Evolutionary conservation across 2,888 invertebrate genomes (phyloP).

Genomic region (Cryptus armator): DNA sequence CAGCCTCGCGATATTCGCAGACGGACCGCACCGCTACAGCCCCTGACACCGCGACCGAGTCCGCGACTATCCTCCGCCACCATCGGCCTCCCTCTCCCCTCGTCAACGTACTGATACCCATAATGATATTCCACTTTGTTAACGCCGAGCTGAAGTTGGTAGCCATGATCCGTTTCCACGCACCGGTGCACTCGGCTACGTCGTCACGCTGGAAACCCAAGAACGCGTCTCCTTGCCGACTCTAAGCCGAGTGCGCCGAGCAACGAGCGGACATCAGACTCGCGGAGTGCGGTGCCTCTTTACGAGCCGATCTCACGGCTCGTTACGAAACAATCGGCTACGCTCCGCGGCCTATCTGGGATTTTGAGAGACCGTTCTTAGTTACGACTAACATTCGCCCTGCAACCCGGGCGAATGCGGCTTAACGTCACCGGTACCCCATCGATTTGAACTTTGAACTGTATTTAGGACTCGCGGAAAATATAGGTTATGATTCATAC

Average conservation of each 20-base stretch:
- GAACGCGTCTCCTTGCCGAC: slow-evolving; percentile 63
- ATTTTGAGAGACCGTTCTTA: slow-evolving; percentile 62
- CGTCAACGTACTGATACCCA: slow-evolving; percentile 50
- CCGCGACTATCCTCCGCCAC: slow-evolving; percentile 32
- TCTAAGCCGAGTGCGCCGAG: slow-evolving; percentile 13
- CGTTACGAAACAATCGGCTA: slow-evolving; percentile 69
- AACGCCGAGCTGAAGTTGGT: slow-evolving; percentile 78
- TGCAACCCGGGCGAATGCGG: not conserved
- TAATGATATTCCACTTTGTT: slow-evolving; percentile 81
- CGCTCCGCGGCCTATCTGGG: slow-evolving; percentile 77
- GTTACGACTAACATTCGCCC: not conserved
- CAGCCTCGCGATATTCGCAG: slow-evolving; percentile 18
- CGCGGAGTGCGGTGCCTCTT: slow-evolving; percentile 54
- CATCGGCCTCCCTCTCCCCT: slow-evolving; percentile 8
- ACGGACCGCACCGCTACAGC: slow-evolving; percentile 10
- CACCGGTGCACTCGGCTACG: slow-evolving; percentile 77
- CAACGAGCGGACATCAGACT: slow-evolving; percentile 36
- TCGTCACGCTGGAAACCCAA: slow-evolving; percentile 76
- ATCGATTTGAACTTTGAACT: slow-evolving; percentile 11
- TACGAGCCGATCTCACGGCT: slow-evolving; percentile 61
- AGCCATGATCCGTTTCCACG: slow-evolving; percentile 85
- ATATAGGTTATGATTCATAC: not conserved
- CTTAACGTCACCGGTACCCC: not conserved
- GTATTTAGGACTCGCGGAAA: not conserved
- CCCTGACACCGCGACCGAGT: not conserved